A percentile compares a stretch with the other conserved stretches of the same genome.
phyloP scores from a whole-genome alignment of 2,888 invertebrate genomes.

The Stenodema calcarata region DNA sequence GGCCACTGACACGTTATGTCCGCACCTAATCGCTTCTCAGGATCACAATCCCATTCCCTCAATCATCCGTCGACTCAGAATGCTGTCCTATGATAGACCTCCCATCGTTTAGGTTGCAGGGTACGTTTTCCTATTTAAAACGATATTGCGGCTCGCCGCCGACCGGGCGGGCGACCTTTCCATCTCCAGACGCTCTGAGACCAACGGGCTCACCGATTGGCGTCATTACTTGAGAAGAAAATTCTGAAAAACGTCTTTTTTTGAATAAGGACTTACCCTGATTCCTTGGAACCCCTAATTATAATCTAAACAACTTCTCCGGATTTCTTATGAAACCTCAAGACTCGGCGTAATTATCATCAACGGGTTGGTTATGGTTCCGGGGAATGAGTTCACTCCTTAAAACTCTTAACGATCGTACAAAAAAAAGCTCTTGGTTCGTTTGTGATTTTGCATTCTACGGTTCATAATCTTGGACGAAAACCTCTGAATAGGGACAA shows the following conservation, averaged over 20 bases:
- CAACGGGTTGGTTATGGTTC: slow-evolving; percentile 7
- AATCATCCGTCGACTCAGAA: background rate
- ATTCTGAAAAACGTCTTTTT: background rate
- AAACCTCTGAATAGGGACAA: no score
- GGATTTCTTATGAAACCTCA: background rate
- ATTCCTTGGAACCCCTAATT: slow-evolving; percentile 23
- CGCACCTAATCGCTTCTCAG: background rate
- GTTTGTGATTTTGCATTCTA: background rate
- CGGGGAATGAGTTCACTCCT: slow-evolving; percentile 3
- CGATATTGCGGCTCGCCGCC: no score
- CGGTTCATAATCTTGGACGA: no score
- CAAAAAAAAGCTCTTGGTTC: background rate
- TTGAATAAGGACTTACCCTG: background rate
- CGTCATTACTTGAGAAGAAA: no score
- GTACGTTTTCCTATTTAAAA: background rate
- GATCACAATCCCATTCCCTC: background rate
- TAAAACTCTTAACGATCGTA: slow-evolving; percentile 13
- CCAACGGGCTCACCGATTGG: no score
- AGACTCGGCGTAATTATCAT: slow-evolving; percentile 27
- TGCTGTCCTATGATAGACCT: background rate
- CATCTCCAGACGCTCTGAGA: background rate
- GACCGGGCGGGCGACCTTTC: background rate
- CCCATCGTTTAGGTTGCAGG: background rate
- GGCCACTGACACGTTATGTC: background rate
- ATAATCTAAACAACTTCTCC: slow-evolving; percentile 3